Evolutionary conservation across 2,113 vertebrate species (phyloP).

Genomic region (Emydocephalus ijimae): DNA sequence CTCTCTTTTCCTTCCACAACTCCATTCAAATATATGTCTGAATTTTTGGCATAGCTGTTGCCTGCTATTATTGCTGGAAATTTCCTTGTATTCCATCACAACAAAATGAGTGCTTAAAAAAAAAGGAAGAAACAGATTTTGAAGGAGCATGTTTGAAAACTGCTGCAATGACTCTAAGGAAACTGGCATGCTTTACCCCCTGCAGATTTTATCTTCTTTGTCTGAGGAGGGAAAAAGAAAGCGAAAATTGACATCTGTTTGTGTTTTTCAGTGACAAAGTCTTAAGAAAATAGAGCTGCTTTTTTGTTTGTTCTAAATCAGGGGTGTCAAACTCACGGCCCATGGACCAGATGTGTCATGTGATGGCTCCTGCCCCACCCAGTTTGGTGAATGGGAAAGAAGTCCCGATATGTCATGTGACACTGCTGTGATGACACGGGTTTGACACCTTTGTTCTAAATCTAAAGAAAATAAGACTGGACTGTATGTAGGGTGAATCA

Average conservation of each 20-base stretch:
- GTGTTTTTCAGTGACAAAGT: not conserved
- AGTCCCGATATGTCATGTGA: no score
- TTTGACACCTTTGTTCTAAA: not conserved
- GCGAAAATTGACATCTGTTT: not conserved
- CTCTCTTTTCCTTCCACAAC: not conserved
- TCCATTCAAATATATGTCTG: not conserved
- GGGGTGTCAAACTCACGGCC: no score
- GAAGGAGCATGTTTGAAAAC: not conserved
- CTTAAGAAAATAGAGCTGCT: not conserved
- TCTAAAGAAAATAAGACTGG: not conserved
- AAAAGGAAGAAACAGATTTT: not conserved
- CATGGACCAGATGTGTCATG: no score
- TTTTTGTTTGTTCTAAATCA: not conserved
- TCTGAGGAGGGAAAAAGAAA: not conserved
- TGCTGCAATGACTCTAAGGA: not conserved
- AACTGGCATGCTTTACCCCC: not conserved
- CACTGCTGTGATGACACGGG: no score
- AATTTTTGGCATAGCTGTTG: not conserved
- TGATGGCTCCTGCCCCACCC: no score
- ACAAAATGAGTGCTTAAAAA: not conserved
- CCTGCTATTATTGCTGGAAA: not conserved
- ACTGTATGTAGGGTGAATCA: not conserved
- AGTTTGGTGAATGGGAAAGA: no score
- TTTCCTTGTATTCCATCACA: not conserved
- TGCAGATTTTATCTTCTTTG: not conserved